Conservation (phyloP, 2,113 vertebrate species). For the Centropus unirufus region DNA sequence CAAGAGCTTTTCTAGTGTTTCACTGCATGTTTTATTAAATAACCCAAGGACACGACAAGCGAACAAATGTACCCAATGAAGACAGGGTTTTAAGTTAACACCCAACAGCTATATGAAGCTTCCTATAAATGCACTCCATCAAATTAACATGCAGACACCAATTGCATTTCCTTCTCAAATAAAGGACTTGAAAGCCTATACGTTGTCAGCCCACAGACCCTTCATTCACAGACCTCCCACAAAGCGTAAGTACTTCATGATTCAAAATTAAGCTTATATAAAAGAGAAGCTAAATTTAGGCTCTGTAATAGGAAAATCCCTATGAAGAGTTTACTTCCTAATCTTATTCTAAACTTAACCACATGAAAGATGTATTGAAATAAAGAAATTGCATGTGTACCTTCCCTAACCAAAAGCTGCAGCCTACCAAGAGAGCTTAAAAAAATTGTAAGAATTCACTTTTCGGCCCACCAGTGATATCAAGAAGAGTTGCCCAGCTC, state of each 20-base stretch:
- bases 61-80: slow-evolving; percentile 32
- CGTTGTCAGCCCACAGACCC: background rate
- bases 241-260: background rate
- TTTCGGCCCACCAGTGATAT: background rate
- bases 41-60: slow-evolving; percentile 36
- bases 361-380: background rate
- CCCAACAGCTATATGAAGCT: slow-evolving; percentile 11
- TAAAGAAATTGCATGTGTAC: background rate
- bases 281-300: slow-evolving; percentile 11
- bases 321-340: background rate
- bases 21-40: slow-evolving; percentile 30
- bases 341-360: background rate
- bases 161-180: background rate
- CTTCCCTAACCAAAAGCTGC: background rate
- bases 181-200: slow-evolving; percentile 14
- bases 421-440: background rate
- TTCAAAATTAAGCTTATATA: background rate
- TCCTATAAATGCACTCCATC: slow-evolving; percentile 36
- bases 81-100: background rate
- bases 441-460: background rate
- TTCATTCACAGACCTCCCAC: background rate
- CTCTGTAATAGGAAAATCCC: slow-evolving; percentile 34
- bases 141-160: slow-evolving; percentile 25
- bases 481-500: background rate
- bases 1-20: background rate